phyloP scores from a whole-genome alignment of 2,797 vertebrate genomes.

The Malurus leucopterus region DNA sequence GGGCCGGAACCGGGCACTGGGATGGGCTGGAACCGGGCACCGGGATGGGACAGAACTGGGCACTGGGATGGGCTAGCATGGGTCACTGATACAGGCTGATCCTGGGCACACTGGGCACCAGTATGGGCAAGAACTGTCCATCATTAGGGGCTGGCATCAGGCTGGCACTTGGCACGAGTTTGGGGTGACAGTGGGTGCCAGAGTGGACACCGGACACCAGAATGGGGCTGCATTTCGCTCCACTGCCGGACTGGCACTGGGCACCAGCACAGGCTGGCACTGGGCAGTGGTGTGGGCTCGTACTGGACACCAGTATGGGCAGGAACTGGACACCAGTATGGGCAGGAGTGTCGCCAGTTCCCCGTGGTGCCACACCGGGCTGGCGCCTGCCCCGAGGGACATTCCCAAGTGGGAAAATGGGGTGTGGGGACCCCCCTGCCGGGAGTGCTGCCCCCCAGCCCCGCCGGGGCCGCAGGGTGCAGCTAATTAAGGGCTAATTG shows the following conservation, averaged over 20 bases:
- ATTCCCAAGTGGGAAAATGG: accelerated
- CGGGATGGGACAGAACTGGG: not conserved
- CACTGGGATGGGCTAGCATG: not conserved
- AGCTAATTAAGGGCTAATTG: conserved; percentile 16
- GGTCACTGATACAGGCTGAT: not conserved
- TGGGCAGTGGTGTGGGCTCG: not conserved
- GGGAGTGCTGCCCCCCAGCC: not conserved
- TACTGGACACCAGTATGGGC: not conserved
- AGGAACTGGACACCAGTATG: not conserved
- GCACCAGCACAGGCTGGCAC: not conserved
- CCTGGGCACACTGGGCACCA: not conserved
- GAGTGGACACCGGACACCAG: not conserved
- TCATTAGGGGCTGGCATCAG: accelerated
- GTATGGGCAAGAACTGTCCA: accelerated
- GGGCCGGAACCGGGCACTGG: too few relatives aligned
- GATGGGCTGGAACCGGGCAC: not conserved
- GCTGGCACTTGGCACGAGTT: too few relatives aligned
- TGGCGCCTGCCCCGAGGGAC: not conserved
- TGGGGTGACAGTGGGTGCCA: not conserved
- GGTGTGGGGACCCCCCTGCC: not conserved
- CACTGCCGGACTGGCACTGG: not conserved
- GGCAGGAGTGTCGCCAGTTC: accelerated
- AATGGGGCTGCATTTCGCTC: too few relatives aligned
- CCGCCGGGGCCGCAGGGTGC: not conserved
- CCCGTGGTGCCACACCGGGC: not conserved